Evolutionary conservation across 1,140 invertebrate genomes (phyloP).

Genomic region (Adoxophyes honmai): DNA sequence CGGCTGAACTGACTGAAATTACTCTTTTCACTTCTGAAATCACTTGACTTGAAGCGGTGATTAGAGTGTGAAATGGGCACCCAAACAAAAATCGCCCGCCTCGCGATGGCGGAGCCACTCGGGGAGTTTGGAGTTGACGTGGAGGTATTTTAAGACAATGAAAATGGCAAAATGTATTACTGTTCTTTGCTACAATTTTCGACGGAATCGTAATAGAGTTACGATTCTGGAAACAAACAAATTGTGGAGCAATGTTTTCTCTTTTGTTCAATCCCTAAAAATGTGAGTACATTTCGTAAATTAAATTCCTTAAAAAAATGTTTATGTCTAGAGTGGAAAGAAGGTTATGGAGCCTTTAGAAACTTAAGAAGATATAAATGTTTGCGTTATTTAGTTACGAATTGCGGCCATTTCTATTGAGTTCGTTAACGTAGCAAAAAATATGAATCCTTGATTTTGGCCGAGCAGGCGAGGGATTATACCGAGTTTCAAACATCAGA

Average conservation of each 20-base stretch:
- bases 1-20: slow-evolving; percentile 1
- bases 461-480: neutral
- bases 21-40: slow-evolving; percentile 13
- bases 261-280: no score
- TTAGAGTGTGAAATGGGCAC: neutral
- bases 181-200: neutral
- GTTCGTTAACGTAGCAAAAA: neutral
- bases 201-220: neutral
- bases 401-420: neutral
- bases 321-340: no score
- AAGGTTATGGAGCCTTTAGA: no score
- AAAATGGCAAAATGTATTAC: neutral
- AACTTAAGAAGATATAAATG: neutral
- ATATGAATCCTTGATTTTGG: slow-evolving; percentile 2
- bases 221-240: neutral
- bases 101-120: neutral
- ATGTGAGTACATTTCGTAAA: no score
- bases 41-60: slow-evolving; percentile 14
- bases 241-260: neutral
- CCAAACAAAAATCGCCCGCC: slow-evolving; percentile 5
- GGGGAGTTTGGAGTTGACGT: neutral
- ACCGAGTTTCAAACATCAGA: neutral
- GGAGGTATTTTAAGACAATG: neutral
- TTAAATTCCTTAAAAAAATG: no score
- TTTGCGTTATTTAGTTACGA: neutral